Conservation (phyloP, 23 tunicate species). For the Trididemnum nubilum region DNA sequence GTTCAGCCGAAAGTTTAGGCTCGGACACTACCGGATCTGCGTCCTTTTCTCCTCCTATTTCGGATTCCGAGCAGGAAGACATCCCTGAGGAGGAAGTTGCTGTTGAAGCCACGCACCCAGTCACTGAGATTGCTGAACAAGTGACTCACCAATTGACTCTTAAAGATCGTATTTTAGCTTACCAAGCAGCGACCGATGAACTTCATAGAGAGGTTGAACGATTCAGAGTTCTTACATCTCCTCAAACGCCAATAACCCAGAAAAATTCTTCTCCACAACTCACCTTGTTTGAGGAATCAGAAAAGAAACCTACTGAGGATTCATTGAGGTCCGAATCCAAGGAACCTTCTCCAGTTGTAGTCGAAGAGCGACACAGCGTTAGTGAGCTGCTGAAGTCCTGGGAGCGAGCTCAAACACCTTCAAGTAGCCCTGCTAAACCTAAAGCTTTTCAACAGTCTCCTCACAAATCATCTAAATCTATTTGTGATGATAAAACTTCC, state of each 20-base stretch:
- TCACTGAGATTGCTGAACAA: no score
- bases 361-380: slow-evolving; percentile 72
- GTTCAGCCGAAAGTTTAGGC: slow-evolving; percentile 20
- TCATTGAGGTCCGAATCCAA: background rate
- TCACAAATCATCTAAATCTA: no score
- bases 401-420: slow-evolving; percentile 50
- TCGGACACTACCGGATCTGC: slow-evolving; percentile 38
- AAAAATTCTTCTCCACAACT: background rate
- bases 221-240: slow-evolving; percentile 53
- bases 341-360: slow-evolving; percentile 64
- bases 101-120: background rate
- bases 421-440: background rate
- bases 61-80: slow-evolving; percentile 46
- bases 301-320: background rate
- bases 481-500: no score
- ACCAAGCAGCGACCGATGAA: slow-evolving; percentile 50
- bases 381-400: slow-evolving; percentile 57
- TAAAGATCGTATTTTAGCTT: slow-evolving; percentile 63
- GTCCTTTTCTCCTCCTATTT: slow-evolving; percentile 47
- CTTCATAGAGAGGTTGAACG: slow-evolving; percentile 65
- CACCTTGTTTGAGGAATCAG: background rate
- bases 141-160: no score
- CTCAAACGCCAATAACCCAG: background rate
- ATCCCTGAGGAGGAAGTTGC: background rate
- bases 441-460: no score